These are phyloP conservation scores for Drosophila cardini DNA, from an alignment of 1,140 invertebrate genomes.

Conservation along the genomic window DNA sequence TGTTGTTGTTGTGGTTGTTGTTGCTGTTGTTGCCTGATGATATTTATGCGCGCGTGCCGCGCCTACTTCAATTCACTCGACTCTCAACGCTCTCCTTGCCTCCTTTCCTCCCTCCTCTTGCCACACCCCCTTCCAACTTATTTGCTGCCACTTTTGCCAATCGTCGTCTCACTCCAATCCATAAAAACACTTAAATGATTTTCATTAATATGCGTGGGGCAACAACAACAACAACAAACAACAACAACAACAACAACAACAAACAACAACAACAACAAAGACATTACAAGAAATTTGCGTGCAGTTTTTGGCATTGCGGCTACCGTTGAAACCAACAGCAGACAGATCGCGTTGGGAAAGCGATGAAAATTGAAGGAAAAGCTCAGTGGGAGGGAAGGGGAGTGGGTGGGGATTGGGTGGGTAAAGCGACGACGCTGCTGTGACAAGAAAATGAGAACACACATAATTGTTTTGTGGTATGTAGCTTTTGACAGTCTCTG, in stretches of 20 bases:
- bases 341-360: neutral
- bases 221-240: conserved; percentile 40
- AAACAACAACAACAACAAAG: conserved; percentile 32
- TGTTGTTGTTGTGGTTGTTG: neutral
- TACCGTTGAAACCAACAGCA: conserved; percentile 10
- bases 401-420: neutral
- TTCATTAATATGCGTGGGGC: conserved; percentile 68
- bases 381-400: no score
- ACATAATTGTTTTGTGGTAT: conserved; percentile 27
- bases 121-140: no score
- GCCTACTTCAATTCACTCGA: conserved; percentile 35
- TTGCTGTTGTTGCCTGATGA: conserved; percentile 31
- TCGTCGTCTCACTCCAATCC: conserved; percentile 19
- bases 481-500: conserved; percentile 12
- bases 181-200: conserved; percentile 63
- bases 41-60: conserved; percentile 52
- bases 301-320: conserved; percentile 57
- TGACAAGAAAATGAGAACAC: neutral
- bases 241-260: conserved; percentile 39
- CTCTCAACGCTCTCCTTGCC: conserved; percentile 11
- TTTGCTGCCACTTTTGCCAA: conserved; percentile 8
- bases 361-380: no score
- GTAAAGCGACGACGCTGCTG: neutral
- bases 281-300: conserved; percentile 66
- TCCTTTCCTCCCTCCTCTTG: conserved; percentile 17